Conservation (phyloP, 1,140 invertebrate species). For the Drosophila paulistorum region DNA sequence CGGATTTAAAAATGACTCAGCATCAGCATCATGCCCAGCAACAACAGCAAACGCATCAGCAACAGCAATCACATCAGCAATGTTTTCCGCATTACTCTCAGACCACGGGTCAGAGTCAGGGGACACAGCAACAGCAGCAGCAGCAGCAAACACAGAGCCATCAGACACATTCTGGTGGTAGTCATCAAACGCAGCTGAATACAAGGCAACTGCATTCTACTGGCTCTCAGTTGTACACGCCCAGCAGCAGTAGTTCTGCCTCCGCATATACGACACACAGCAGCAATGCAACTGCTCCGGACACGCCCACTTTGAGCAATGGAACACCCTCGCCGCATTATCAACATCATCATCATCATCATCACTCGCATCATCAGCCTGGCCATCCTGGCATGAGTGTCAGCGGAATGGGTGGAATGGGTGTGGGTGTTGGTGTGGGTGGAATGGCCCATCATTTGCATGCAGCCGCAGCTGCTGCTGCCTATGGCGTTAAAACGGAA, state of each 20-base stretch:
- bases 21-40: slow-evolving; percentile 68
- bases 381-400: slow-evolving; percentile 48
- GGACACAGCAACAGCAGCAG: slow-evolving; percentile 41
- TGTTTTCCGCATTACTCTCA: slow-evolving; percentile 58
- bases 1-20: slow-evolving; percentile 59
- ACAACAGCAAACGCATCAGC: slow-evolving; percentile 78
- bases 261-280: slow-evolving; percentile 69
- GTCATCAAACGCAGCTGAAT: slow-evolving; percentile 59
- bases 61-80: slow-evolving; percentile 56
- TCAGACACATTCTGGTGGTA: slow-evolving; percentile 27
- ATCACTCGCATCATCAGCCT: slow-evolving; percentile 41
- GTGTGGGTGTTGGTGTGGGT: slow-evolving; percentile 47
- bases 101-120: slow-evolving; percentile 43
- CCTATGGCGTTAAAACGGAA: slow-evolving; percentile 78
- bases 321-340: slow-evolving; percentile 79
- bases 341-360: slow-evolving; percentile 74
- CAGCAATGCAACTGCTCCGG: slow-evolving; percentile 36
- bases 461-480: slow-evolving; percentile 63
- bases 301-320: slow-evolving; percentile 67
- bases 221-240: slow-evolving; percentile 60
- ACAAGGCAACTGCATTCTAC: slow-evolving; percentile 53
- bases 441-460: slow-evolving; percentile 60
- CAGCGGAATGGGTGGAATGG: slow-evolving; percentile 28
- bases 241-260: slow-evolving; percentile 61
- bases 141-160: background rate